Percentiles rank a stretch among this genome's conserved stretches.
Conservation (phyloP, 2,888 invertebrate genomes). For the Marasmarcha lunaedactyla region DNA sequence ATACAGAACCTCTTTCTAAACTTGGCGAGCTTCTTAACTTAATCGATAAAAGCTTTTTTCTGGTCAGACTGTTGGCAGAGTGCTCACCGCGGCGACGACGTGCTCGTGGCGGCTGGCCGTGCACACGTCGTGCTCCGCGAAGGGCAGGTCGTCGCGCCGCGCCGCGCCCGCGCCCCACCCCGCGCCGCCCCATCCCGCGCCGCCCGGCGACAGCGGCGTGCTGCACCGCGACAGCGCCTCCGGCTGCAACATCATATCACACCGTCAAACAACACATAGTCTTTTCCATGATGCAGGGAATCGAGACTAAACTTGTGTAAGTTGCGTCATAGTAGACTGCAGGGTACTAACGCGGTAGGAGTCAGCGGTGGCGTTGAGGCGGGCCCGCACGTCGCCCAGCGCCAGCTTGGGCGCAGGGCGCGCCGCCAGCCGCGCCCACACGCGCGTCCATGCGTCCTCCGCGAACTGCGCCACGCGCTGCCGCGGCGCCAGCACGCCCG, state of each 20-base stretch:
- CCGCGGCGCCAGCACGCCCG: slow-evolving; percentile 86
- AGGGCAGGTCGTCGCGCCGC: slow-evolving; percentile 76
- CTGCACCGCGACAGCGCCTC: slow-evolving; percentile 87
- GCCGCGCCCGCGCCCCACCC: slow-evolving; percentile 44
- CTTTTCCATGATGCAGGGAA: too few species aligned
- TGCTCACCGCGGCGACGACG: slow-evolving; percentile 82
- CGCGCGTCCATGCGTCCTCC: slow-evolving; percentile 84
- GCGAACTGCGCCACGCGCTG: slow-evolving; percentile 86
- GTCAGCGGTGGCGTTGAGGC: slow-evolving; percentile 82
- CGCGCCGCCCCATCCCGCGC: slow-evolving; percentile 24
- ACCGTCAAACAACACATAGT: slow-evolving; percentile 3
- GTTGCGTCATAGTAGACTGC: too few species aligned
- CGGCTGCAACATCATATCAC: slow-evolving; percentile 71
- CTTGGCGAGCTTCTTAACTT: too few species aligned
- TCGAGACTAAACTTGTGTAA: too few species aligned
- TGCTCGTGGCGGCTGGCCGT: slow-evolving; percentile 91
- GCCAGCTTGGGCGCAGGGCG: slow-evolving; percentile 62
- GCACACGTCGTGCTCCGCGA: slow-evolving; percentile 85
- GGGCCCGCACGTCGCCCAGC: slow-evolving; percentile 79
- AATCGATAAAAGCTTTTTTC: too few species aligned
- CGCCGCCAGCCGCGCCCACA: slow-evolving; percentile 78
- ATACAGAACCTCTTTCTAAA: too few species aligned
- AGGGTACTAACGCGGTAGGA: slow-evolving; percentile 76
- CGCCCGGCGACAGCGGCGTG: slow-evolving; percentile 85
- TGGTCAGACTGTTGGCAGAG: too few species aligned